These are phyloP conservation scores for Heliconius erato DNA, from an alignment of 2,888 invertebrate species.

Conservation along the genomic window DNA sequence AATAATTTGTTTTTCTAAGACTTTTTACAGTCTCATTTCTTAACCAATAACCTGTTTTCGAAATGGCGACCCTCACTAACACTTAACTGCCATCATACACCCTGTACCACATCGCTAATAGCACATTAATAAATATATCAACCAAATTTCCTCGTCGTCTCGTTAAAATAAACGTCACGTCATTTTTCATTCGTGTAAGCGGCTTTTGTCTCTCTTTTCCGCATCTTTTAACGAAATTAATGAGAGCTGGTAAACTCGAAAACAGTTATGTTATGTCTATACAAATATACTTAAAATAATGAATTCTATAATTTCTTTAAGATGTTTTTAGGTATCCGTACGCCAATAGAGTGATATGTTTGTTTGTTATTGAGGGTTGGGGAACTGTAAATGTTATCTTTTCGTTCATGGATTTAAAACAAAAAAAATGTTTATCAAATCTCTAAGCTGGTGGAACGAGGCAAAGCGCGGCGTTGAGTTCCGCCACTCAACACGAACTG, in stretches of 20 bases:
- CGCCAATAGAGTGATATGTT: too few relatives aligned
- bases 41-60: neutral
- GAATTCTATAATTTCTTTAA: too few relatives aligned
- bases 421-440: too few relatives aligned
- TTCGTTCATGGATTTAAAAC: too few relatives aligned
- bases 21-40: too few relatives aligned
- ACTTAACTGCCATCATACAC: neutral
- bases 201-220: conserved; percentile 9
- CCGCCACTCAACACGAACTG: neutral
- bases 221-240: conserved; percentile 16
- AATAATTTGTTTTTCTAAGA: too few relatives aligned
- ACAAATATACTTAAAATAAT: too few relatives aligned
- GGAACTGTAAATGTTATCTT: too few relatives aligned
- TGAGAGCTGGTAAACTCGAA: neutral
- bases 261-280: neutral
- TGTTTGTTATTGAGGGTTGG: too few relatives aligned
- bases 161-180: conserved; percentile 5
- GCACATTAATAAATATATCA: neutral
- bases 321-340: too few relatives aligned
- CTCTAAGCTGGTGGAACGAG: too few relatives aligned
- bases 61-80: neutral
- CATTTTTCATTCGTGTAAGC: conserved; percentile 16
- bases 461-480: too few relatives aligned
- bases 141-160: conserved; percentile 7
- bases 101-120: neutral